These are phyloP conservation scores for Glyphotaelius pellucidus DNA, from an alignment of 2,888 invertebrate genomes.

Conservation along the genomic window DNA sequence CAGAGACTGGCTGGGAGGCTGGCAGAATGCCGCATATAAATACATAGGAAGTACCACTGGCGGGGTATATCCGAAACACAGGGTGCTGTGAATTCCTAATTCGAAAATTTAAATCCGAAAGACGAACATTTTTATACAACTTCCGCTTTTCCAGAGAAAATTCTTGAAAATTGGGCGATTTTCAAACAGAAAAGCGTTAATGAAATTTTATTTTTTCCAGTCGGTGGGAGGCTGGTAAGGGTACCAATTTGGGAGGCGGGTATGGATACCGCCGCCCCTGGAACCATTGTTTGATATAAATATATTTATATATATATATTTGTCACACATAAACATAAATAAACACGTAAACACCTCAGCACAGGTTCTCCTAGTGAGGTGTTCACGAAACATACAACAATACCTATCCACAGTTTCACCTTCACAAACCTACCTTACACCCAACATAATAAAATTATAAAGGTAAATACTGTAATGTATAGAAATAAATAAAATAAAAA, in stretches of 20 bases:
- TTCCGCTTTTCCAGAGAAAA: not conserved
- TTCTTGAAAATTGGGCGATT: not conserved
- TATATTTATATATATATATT: no score
- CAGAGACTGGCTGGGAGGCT: conserved; percentile 55
- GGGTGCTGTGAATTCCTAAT: conserved; percentile 22
- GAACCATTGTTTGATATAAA: no score
- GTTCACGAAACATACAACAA: no score
- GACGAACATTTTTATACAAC: not conserved
- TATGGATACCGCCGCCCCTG: no score
- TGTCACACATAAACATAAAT: no score
- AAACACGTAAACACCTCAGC: no score
- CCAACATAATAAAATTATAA: no score
- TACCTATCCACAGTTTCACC: no score
- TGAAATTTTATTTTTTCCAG: not conserved
- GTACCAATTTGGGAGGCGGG: not conserved
- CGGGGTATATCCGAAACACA: conserved; percentile 28
- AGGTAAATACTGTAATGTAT: no score
- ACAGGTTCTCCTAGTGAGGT: no score
- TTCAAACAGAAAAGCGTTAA: not conserved
- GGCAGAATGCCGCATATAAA: conserved; percentile 51
- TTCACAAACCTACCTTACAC: no score
- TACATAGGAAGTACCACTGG: conserved; percentile 38
- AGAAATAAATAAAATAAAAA: no score
- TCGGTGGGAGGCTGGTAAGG: not conserved
- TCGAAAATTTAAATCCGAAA: not conserved